Evolutionary conservation across 2,888 invertebrate species (phyloP), one percentile per base, ranked within the genome.

Genomic region (Pandemis heparana): DNA sequence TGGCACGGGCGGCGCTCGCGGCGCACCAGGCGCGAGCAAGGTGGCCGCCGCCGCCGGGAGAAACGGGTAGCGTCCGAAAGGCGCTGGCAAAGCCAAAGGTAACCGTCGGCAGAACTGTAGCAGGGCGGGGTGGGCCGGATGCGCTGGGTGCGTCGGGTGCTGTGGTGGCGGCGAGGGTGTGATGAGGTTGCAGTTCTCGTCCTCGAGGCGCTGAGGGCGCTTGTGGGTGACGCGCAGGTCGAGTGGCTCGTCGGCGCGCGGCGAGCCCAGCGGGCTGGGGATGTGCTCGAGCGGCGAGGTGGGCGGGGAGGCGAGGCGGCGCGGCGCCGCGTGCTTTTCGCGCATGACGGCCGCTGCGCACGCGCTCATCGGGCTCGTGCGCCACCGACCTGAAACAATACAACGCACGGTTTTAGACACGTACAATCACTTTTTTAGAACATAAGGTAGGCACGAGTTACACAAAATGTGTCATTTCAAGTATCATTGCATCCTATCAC

Each of bases 291-390:
- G 88, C 62, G 92, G 92, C 70, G 93, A 93, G 87, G 95, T 81
- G 79, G 89, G 91, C 79, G 88, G 95, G 84, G 86, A 95, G 93
- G 89, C 95, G 96, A 97, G 97, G 95, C 98, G 98, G 94, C 97
- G 96, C 90, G 98, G 98, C 89, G 97, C 97, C 91, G 97, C 97
- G 95, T 98, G 97, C 95, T 98, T 98, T 95, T 98, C 98, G 95
- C 98, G 97, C 95, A 96, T 95, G 92, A 92, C 95, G 94, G 95
- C 95, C 91, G 96, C 95, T 93, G 96, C 96, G 95, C 96, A 96
- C 95, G 96, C 96, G 95, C 96, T 96, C 96, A 96, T 96, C 95
- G 95, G 95, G 94, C 94, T 94, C 94, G 94, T 89, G 94, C 94
- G 93, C 93, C 92, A 94, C 91, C 92, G 89, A 94, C 91, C 94